Evolutionary conservation across 2,888 invertebrate genomes (phyloP), one percentile per base, ranked within the genome.

Genomic region (Theretra japonica): DNA sequence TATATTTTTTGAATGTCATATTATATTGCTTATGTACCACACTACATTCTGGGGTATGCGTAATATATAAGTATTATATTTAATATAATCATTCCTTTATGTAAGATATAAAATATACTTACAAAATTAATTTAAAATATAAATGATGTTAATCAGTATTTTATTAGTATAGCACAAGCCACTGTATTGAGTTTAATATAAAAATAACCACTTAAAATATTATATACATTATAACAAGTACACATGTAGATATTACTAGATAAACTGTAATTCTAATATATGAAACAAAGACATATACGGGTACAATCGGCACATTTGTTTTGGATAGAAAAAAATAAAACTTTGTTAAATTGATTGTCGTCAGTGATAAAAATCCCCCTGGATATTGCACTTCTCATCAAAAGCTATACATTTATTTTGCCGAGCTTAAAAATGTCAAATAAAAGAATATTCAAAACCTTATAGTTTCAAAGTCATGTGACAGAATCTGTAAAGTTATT

Each of bases 61-160:
- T 48, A 48, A 48, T 23, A 5, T 65, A 65, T 48, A 48, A 62
- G 62, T 62, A 62, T 62, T 62, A 41, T 62, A 62, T 41, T 48
- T 8, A 65, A 25, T 23, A 23, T 65, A 41, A 65, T 65, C 65
- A 65, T 65, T 65, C 65, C 65, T 65, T 65, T 23, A 48, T 17
- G 48, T 65, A 65, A 65, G 65, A 65, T 65, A 48, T 65, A 4
- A 21, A 65, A 23, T 60, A 30, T 48, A 65, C 48, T 48, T 48
- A 60, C 59, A 60, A n/a, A 28, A 25, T 15, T 62, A 21, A 19
- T 62, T 48, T n/a, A n/a, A 3, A 23, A 48, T 41, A 6, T 4
- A 62, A 5, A 15, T 65, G 23, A 17, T 59, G 19, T 65, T 65
- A 48, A 48, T 15, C 62, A 65, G 65, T 48, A 65, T 41, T 65